Percentiles rank a stretch among this genome's conserved stretches.
These are phyloP conservation scores for Poecilia wingei DNA, from an alignment of 2,797 vertebrate genomes.

Conservation along the genomic window DNA sequence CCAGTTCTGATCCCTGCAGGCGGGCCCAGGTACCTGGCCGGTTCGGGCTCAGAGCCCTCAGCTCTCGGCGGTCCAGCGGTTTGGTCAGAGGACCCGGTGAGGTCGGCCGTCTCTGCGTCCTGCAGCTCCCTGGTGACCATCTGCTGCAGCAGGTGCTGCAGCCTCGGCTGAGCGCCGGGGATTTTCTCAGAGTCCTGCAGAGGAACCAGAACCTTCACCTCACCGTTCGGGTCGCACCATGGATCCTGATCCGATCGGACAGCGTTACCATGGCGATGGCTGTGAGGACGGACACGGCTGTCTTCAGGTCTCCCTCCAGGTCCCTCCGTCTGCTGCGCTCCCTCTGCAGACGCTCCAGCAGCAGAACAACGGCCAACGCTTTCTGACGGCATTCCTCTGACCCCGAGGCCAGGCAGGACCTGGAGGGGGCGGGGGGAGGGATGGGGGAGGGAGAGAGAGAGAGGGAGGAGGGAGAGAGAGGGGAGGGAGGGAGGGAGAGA, in stretches of 20 bases:
- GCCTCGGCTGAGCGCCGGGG: rapidly evolving
- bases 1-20: neutral
- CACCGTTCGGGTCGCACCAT: too few relatives aligned
- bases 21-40: too few relatives aligned
- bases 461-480: rapidly evolving
- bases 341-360: neutral
- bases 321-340: neutral
- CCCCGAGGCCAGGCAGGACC: neutral
- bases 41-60: too few relatives aligned
- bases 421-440: neutral
- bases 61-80: too few relatives aligned
- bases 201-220: neutral
- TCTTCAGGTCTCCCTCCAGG: neutral
- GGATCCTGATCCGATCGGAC: neutral
- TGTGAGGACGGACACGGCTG: neutral
- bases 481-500: rapidly evolving
- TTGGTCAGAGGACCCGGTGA: too few relatives aligned
- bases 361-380: rapidly evolving
- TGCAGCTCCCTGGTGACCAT: neutral
- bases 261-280: neutral
- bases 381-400: neutral
- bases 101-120: too few relatives aligned
- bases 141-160: slow-evolving; percentile 12
- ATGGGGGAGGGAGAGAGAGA: too few relatives aligned
- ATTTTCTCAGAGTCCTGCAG: slow-evolving; percentile 8